Percentiles rank a stretch among this genome's conserved stretches.
Evolutionary conservation across 2,888 invertebrate genomes (phyloP).

Genomic region (Tetragonisca angustula): DNA sequence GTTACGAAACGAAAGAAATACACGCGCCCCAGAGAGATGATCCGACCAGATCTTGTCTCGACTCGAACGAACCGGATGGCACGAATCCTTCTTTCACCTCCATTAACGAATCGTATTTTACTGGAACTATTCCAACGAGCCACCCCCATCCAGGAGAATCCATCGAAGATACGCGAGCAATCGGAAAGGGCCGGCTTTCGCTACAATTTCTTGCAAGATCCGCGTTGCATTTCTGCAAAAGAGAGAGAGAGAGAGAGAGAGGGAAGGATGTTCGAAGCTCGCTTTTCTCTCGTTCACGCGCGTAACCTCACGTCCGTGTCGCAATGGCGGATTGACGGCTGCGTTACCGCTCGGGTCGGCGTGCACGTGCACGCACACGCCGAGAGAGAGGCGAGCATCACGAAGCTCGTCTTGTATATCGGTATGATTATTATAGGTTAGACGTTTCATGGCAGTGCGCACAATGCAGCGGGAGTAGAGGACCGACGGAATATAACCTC

Average conservation of each 20-base stretch:
- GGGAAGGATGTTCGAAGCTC: constrained; percentile 34
- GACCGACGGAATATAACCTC: constrained; percentile 53
- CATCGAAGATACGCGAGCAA: constrained; percentile 16
- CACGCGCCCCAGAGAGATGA: background rate
- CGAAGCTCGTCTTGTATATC: constrained; percentile 63
- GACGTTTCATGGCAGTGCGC: constrained; percentile 61
- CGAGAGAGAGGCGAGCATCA: constrained; percentile 52
- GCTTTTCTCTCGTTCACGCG: constrained; percentile 63
- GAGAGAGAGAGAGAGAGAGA: background rate
- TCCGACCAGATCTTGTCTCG: background rate
- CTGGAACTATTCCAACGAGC: constrained; percentile 1
- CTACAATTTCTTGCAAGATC: constrained; percentile 30
- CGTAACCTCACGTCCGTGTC: constrained; percentile 66
- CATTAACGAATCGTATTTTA: constrained; percentile 14
- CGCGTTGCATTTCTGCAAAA: constrained; percentile 10
- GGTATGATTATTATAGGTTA: constrained; percentile 71
- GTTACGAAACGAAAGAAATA: no score
- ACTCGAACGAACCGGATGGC: background rate
- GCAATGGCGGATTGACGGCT: constrained; percentile 63
- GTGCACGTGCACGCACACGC: constrained; percentile 10
- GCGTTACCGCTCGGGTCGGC: constrained; percentile 50
- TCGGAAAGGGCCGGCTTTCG: constrained; percentile 13
- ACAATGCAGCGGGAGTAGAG: constrained; percentile 52
- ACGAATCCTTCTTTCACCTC: background rate
- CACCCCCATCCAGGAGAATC: background rate